Percentiles rank a stretch among this genome's conserved stretches.
phyloP scores from a whole-genome alignment of 1,140 invertebrate genomes.

The Xylocopa sonorina region DNA sequence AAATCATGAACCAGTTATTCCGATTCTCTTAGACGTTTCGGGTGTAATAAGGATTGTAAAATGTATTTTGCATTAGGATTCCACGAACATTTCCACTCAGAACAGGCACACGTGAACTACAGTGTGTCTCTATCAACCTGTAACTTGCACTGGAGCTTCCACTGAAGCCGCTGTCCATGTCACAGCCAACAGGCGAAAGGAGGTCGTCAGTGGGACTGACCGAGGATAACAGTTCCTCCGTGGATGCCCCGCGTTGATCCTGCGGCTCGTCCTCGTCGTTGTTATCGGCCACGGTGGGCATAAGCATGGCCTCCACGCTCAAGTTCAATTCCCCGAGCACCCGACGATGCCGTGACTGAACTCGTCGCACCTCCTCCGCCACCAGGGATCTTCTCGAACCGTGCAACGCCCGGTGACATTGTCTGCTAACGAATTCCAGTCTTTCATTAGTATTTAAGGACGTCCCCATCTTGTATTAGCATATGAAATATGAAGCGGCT shows the following conservation, averaged over 20 bases:
- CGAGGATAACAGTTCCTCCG: slow-evolving; percentile 85
- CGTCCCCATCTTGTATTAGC: not conserved
- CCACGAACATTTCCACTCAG: not conserved
- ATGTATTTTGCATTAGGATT: not conserved
- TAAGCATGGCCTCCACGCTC: slow-evolving; percentile 93
- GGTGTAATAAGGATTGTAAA: too few species aligned
- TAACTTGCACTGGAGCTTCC: slow-evolving; percentile 91
- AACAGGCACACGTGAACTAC: not conserved
- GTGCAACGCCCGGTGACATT: slow-evolving; percentile 75
- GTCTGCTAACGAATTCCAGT: slow-evolving; percentile 69
- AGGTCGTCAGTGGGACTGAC: slow-evolving; percentile 89
- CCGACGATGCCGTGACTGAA: slow-evolving; percentile 89
- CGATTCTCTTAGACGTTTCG: too few species aligned
- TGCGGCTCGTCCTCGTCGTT: slow-evolving; percentile 79
- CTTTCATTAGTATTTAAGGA: slow-evolving; percentile 10
- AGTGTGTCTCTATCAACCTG: slow-evolving; percentile 71
- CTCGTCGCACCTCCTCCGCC: slow-evolving; percentile 90
- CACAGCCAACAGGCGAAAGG: slow-evolving; percentile 86
- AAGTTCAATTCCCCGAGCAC: slow-evolving; percentile 93
- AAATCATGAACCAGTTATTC: too few species aligned
- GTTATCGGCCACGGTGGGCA: slow-evolving; percentile 84
- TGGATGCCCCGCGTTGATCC: slow-evolving; percentile 81
- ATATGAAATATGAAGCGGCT: not conserved
- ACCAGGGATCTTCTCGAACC: slow-evolving; percentile 83
- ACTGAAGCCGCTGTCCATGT: slow-evolving; percentile 91